Conservation (phyloP, 1,140 invertebrate genomes). For the Tetramorium parvispinum region DNA sequence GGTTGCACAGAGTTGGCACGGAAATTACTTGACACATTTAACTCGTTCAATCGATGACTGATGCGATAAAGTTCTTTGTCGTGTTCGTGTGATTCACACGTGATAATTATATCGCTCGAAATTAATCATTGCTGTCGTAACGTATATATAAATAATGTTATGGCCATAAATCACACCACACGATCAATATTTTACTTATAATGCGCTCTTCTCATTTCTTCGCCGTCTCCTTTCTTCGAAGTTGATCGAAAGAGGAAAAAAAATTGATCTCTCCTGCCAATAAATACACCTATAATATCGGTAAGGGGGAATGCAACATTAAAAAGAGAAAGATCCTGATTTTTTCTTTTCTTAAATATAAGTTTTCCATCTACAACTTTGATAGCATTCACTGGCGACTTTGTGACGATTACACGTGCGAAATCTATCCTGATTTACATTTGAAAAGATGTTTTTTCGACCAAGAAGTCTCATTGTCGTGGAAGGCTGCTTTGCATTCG, state of each 20-base stretch:
- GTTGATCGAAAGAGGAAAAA: constrained; percentile 1
- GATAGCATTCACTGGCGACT: constrained; percentile 28
- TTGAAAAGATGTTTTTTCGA: constrained; percentile 43
- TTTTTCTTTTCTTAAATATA: constrained; percentile 9
- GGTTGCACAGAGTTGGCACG: background rate
- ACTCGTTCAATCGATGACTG: background rate
- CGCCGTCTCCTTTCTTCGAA: background rate
- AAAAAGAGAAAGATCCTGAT: background rate
- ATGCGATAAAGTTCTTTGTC: constrained; percentile 9
- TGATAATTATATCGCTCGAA: constrained; percentile 46
- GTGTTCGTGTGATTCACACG: background rate
- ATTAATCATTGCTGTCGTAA: constrained; percentile 26
- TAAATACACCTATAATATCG: background rate
- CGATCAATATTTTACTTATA: constrained; percentile 38
- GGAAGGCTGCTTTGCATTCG: constrained; percentile 48
- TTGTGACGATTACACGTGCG: constrained; percentile 39
- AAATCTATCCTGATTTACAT: constrained; percentile 49
- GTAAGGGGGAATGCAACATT: background rate
- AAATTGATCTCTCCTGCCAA: background rate
- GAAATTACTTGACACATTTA: constrained; percentile 11
- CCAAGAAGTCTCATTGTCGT: constrained; percentile 37
- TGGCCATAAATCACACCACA: constrained; percentile 25
- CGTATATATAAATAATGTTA: constrained; percentile 21
- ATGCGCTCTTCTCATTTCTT: constrained; percentile 1
- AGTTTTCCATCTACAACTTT: background rate